These are phyloP conservation scores for Corynorhinus townsendii DNA, from an alignment of 2,113 vertebrate genomes.

Conservation along the genomic window DNA sequence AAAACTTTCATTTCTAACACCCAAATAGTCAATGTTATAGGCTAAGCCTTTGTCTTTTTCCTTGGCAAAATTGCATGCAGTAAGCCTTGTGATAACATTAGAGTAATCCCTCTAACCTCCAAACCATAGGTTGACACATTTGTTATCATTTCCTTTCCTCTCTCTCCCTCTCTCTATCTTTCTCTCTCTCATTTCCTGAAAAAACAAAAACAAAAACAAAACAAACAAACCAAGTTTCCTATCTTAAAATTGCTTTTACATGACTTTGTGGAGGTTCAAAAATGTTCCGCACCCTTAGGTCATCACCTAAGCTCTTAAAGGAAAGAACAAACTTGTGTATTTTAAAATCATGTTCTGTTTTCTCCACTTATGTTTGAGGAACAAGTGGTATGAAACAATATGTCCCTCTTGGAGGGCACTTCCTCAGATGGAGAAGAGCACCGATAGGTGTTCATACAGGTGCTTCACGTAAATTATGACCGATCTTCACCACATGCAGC, in stretches of 20 bases:
- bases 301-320: neutral
- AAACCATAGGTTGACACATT: neutral
- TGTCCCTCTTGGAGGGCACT: neutral
- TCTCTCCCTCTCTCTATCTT: accelerated
- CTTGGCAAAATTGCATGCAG: neutral
- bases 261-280: neutral
- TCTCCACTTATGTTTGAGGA: neutral
- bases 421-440: neutral
- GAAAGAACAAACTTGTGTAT: neutral
- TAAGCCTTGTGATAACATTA: neutral
- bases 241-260: neutral
- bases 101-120: neutral
- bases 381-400: neutral
- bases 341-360: neutral
- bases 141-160: neutral
- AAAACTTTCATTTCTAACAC: constrained; percentile 22
- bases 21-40: neutral
- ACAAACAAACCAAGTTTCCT: neutral
- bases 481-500: neutral
- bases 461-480: neutral
- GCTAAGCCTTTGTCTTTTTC: neutral
- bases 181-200: neutral
- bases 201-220: neutral
- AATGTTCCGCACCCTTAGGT: neutral
- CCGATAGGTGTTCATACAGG: neutral